A percentile compares a stretch with the other conserved stretches of the same genome.
Evolutionary conservation across 1,140 invertebrate genomes (phyloP).

Genomic region (Procambarus virginalis): DNA sequence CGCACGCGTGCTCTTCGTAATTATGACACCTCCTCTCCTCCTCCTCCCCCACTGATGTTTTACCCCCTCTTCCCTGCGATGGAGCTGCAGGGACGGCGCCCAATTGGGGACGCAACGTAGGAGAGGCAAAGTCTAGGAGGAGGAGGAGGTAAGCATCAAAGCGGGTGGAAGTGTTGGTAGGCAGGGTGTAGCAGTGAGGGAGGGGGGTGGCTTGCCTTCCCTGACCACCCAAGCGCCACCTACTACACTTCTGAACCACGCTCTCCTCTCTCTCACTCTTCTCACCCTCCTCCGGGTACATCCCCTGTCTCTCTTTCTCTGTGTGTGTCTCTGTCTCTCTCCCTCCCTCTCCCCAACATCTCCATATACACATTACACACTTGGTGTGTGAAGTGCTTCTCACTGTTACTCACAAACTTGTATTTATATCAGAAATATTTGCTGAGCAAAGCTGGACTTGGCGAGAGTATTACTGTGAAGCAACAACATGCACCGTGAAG

Average conservation of each 20-base stretch:
- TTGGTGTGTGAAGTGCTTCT: too few species aligned
- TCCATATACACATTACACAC: too few species aligned
- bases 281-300: not conserved
- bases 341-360: too few species aligned
- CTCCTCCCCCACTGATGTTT: not conserved
- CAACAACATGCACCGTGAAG: too few species aligned
- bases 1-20: not conserved
- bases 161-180: constrained; percentile 1
- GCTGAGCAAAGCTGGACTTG: too few species aligned
- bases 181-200: not conserved
- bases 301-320: not conserved
- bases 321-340: too few species aligned
- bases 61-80: too few species aligned
- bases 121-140: not conserved
- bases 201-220: not conserved
- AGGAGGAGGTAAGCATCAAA: not conserved
- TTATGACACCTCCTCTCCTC: not conserved
- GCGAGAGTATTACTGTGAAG: too few species aligned
- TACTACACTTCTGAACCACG: not conserved
- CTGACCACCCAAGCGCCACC: constrained; percentile 19
- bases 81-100: not conserved
- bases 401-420: too few species aligned
- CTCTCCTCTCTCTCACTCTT: not conserved
- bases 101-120: not conserved
- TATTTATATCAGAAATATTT: too few species aligned